Conservation (phyloP, 2,888 invertebrate genomes). For the Eremobia ochroleuca region DNA sequence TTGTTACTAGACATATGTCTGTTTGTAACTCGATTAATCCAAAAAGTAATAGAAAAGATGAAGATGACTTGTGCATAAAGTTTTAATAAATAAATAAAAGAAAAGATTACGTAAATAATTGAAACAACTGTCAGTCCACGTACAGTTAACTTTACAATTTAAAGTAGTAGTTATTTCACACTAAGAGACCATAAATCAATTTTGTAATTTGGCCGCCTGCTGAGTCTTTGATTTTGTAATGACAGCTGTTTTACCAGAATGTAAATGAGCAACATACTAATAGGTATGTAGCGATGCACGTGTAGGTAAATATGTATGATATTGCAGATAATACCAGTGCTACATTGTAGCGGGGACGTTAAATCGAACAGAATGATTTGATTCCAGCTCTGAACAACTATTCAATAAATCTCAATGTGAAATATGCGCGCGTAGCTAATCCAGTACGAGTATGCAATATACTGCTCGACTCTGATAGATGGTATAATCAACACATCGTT, state of each 20-base stretch:
- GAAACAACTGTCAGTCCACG: constrained; percentile 4
- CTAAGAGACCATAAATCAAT: background rate
- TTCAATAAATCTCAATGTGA: constrained; percentile 59
- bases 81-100: no score
- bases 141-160: constrained; percentile 32
- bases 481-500: constrained; percentile 32
- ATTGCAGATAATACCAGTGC: constrained; percentile 12
- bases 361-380: constrained; percentile 39
- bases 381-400: constrained; percentile 48
- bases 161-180: constrained; percentile 15
- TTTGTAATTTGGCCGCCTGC: constrained; percentile 5
- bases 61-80: no score
- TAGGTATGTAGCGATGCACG: constrained; percentile 19
- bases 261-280: constrained; percentile 14
- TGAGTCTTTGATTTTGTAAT: constrained; percentile 26
- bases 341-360: constrained; percentile 24
- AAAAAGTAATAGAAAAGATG: constrained; percentile 8
- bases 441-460: constrained; percentile 11
- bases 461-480: constrained; percentile 26
- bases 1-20: constrained; percentile 44
- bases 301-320: background rate
- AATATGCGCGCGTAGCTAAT: constrained; percentile 45
- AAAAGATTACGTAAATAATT: constrained; percentile 43
- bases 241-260: constrained; percentile 6
- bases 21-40: constrained; percentile 20